Evolutionary conservation across 2,888 invertebrate genomes (phyloP).

Genomic region (Eilema depressum): DNA sequence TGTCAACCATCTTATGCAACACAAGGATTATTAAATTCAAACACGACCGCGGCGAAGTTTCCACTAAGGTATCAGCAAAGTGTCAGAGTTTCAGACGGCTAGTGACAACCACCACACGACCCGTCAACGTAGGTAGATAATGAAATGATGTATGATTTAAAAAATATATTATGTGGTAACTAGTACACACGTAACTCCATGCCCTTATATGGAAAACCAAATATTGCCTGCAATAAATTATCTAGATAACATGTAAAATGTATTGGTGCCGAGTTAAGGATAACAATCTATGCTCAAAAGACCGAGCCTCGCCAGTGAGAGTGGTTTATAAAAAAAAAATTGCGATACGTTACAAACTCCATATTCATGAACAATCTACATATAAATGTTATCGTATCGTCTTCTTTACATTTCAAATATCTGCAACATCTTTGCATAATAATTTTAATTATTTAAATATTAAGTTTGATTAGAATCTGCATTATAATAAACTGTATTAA

Average conservation of each 20-base stretch:
- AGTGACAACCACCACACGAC: neutral
- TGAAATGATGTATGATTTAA: neutral
- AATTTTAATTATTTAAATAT: neutral
- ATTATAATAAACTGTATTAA: conserved; percentile 2
- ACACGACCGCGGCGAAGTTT: too few relatives aligned
- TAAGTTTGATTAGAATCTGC: conserved; percentile 1
- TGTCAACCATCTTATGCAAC: too few relatives aligned
- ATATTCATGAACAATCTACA: conserved; percentile 3
- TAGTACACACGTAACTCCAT: conserved; percentile 2
- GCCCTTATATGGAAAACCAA: conserved; percentile 6
- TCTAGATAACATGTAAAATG: conserved; percentile 3
- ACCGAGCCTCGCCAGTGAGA: neutral
- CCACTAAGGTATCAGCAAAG: neutral
- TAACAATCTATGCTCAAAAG: conserved; percentile 11
- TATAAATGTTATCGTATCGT: conserved; percentile 4
- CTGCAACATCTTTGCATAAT: conserved; percentile 4
- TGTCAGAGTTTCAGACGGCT: neutral
- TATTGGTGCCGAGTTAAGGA: conserved; percentile 10
- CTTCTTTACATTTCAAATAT: conserved; percentile 4
- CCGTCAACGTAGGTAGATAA: neutral
- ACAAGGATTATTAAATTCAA: too few relatives aligned
- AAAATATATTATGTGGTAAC: neutral
- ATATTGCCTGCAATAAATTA: neutral
- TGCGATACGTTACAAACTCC: neutral
- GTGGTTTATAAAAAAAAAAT: neutral